Conservation (phyloP, 2,888 invertebrate genomes). For the Hyalella azteca region DNA sequence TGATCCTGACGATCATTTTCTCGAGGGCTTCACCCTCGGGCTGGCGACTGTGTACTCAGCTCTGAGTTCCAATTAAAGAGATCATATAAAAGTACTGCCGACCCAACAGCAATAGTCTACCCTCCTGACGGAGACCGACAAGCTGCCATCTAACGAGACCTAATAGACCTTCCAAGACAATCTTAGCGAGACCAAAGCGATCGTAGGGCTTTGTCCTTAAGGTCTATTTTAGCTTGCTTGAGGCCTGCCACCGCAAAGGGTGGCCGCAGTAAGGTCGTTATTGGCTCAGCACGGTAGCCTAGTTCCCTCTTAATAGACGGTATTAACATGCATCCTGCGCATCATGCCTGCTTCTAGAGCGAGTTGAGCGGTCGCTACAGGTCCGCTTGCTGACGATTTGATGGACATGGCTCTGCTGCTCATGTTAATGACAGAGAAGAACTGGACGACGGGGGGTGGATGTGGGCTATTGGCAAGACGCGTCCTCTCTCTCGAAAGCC, state of each 20-base stretch:
- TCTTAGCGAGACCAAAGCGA: constrained; percentile 5
- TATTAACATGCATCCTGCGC: constrained; percentile 35
- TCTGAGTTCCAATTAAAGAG: constrained; percentile 19
- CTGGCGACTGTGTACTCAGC: constrained; percentile 20
- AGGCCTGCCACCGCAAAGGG: not conserved
- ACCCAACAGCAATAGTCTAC: constrained; percentile 29
- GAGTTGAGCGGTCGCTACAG: constrained; percentile 17
- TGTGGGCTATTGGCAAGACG: not conserved
- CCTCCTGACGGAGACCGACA: constrained; percentile 27
- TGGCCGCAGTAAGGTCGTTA: not conserved
- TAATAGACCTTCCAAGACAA: constrained; percentile 32
- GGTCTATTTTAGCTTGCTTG: constrained; percentile 6
- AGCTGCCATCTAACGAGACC: constrained; percentile 8
- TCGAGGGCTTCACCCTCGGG: too few relatives aligned
- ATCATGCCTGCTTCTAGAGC: constrained; percentile 33
- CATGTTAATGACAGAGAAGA: constrained; percentile 27
- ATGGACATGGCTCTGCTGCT: constrained; percentile 20
- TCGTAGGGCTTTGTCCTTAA: not conserved
- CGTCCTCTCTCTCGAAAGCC: constrained; percentile 29
- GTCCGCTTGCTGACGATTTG: constrained; percentile 30
- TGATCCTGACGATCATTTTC: too few relatives aligned
- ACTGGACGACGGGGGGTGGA: not conserved
- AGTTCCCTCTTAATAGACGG: constrained; percentile 21
- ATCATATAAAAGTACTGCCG: constrained; percentile 28
- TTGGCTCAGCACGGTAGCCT: not conserved